Evolutionary conservation across 2,797 vertebrate species (phyloP).

Genomic region (Gadopsis marmoratus): DNA sequence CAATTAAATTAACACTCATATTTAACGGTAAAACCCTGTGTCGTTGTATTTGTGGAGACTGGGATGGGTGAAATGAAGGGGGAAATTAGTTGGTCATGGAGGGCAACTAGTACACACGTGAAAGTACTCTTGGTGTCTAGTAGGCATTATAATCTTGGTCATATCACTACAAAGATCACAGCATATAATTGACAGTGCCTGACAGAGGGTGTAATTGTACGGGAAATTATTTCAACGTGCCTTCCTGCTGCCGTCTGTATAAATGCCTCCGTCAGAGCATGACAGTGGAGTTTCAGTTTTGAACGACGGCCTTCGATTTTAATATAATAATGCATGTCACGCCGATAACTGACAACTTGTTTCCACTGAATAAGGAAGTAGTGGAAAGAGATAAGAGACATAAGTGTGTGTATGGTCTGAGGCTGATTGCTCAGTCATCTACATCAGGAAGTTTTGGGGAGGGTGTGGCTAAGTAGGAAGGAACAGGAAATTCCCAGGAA

Average conservation of each 20-base stretch:
- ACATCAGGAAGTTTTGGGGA: conserved; percentile 77
- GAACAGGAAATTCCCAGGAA: conserved; percentile 78
- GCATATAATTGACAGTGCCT: conserved; percentile 22
- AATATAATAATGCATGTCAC: conserved; percentile 19
- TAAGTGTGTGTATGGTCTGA: conserved; percentile 26
- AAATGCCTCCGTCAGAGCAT: conserved; percentile 22
- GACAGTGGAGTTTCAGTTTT: conserved; percentile 21
- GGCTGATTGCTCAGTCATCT: conserved; percentile 38
- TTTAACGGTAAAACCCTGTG: conserved; percentile 69
- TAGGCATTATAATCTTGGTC: background rate
- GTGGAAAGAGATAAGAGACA: conserved; percentile 38
- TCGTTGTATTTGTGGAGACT: conserved; percentile 42
- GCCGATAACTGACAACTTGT: background rate
- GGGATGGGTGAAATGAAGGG: background rate
- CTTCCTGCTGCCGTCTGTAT: conserved; percentile 1
- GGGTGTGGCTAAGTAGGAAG: conserved; percentile 57
- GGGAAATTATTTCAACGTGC: conserved; percentile 2
- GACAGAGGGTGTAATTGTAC: conserved; percentile 15
- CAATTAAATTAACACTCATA: conserved; percentile 85
- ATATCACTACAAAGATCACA: background rate
- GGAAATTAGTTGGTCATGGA: background rate
- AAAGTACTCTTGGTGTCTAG: too few relatives aligned
- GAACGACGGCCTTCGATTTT: conserved; percentile 13
- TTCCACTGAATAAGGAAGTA: conserved; percentile 61
- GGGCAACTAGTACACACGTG: background rate